A percentile compares a stretch with the other conserved stretches of the same genome.
These are phyloP conservation scores for Sebastes melanostomus DNA, from an alignment of 2,797 vertebrate genomes.

Conservation along the genomic window DNA sequence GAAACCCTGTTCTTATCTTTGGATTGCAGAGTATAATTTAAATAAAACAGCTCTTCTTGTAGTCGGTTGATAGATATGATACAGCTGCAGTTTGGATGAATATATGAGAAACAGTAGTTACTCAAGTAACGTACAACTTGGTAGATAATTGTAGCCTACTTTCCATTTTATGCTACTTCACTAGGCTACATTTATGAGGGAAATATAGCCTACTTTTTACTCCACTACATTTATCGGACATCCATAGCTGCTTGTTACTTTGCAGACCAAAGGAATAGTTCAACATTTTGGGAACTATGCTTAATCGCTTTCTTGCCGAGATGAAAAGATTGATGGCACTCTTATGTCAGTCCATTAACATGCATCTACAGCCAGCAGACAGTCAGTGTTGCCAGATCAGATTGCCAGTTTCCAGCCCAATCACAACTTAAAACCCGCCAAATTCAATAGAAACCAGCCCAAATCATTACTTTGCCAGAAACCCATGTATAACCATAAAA, in stretches of 20 bases:
- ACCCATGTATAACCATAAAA: too few species aligned
- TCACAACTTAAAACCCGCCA: too few species aligned
- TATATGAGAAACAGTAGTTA: background rate
- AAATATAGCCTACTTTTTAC: background rate
- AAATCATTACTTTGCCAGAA: too few species aligned
- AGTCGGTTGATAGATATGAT: conserved; percentile 10
- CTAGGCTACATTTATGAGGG: background rate
- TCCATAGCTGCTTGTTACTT: background rate
- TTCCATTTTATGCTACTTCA: background rate
- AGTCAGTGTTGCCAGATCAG: too few species aligned
- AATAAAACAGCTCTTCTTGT: conserved; percentile 2
- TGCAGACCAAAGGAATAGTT: background rate
- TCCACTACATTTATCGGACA: background rate
- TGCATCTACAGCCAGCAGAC: too few species aligned
- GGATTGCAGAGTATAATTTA: background rate
- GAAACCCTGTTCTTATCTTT: conserved; percentile 28
- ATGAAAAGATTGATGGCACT: too few species aligned
- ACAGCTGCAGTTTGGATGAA: conserved; percentile 20
- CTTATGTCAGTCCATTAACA: too few species aligned
- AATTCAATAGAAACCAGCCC: too few species aligned
- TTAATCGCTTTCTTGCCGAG: background rate
- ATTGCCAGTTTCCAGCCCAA: too few species aligned
- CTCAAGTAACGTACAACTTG: background rate
- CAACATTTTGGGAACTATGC: background rate
- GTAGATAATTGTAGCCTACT: background rate